A percentile compares a stretch with the other conserved stretches of the same genome.
Evolutionary conservation across 2,797 vertebrate genomes (phyloP).

Genomic region (Mionectes olivaceus): DNA sequence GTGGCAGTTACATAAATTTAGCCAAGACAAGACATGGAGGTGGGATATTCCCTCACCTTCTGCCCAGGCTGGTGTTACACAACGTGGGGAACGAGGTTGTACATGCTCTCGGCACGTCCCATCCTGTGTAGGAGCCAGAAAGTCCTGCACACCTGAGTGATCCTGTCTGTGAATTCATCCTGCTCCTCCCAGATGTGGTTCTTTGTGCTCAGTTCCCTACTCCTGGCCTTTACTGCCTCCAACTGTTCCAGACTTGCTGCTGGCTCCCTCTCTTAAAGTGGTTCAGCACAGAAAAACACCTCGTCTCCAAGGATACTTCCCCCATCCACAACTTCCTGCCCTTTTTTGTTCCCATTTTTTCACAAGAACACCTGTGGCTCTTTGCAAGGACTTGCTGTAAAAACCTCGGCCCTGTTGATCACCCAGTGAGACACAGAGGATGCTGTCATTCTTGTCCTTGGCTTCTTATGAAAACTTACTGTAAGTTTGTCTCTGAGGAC

Average conservation of each 20-base stretch:
- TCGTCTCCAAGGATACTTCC: not conserved
- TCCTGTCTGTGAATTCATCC: not conserved
- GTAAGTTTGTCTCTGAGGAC: not conserved
- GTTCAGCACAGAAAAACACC: not conserved
- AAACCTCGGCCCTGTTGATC: not conserved
- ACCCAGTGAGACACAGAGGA: not conserved
- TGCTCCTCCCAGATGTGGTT: not conserved
- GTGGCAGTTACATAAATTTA: not conserved
- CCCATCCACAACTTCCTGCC: not conserved
- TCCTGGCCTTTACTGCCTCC: not conserved
- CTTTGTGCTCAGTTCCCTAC: not conserved
- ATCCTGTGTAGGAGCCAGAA: fast-evolving
- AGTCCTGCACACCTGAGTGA: not conserved
- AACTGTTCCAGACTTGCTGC: not conserved
- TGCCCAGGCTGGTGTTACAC: not conserved
- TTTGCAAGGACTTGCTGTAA: not conserved
- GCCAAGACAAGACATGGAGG: not conserved
- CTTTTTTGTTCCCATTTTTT: not conserved
- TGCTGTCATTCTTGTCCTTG: not conserved
- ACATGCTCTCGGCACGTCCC: fast-evolving
- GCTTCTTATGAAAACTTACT: not conserved
- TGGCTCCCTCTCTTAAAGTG: not conserved
- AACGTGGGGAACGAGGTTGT: not conserved
- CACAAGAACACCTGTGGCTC: not conserved
- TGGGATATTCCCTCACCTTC: not conserved